Evolutionary conservation across 2,797 vertebrate species (phyloP), one percentile per base, ranked within the genome.

Genomic region (Neosalanx taihuensis): DNA sequence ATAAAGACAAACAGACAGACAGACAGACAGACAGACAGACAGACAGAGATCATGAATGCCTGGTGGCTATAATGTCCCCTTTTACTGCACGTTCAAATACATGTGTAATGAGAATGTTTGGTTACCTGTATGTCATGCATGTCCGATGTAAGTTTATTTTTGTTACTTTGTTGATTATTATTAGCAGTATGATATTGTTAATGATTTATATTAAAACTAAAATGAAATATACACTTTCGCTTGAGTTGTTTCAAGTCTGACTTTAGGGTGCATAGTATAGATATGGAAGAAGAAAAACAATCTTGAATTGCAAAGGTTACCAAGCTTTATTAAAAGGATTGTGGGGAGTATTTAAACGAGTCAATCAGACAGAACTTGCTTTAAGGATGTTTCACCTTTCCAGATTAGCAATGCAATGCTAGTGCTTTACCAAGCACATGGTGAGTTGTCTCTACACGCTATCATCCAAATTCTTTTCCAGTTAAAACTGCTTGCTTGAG

Each of bases 191-290:
- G 63, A 76, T 58, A 64, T 63, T 72, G 64, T 79, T 58, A 37
- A 74, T 75, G 58, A 85, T 84, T 87, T 88, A 78, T 85, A 83
- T 73, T 88, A 92, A 89, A 91, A 83, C 49, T 72, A 76, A 75
- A 82, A 72, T 89, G 80, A 57, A 41, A 62, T 67, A 35, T 57
- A 5, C 20, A 59, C n/a, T 18, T 35, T 41, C 12, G 37, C 37
- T 41, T 41, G 37, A 12, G 37, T 41, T 41, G 37, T 41, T 41
- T 41, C 37, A 41, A 41, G 37, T 41, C 6, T 41, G 37, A 41
- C 6, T 41, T 41, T 10, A 41, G 37, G 9, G 37, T 10, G 6
- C 37, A 41, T 7, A 41, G 37, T 41, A 12, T 12, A 10, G 7
- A 41, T 12, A 12, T 10, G 2, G 9, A 12, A 41, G 9, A 41